Evolutionary conservation across 2,888 invertebrate species (phyloP).

Genomic region (Melinaea menophilus): DNA sequence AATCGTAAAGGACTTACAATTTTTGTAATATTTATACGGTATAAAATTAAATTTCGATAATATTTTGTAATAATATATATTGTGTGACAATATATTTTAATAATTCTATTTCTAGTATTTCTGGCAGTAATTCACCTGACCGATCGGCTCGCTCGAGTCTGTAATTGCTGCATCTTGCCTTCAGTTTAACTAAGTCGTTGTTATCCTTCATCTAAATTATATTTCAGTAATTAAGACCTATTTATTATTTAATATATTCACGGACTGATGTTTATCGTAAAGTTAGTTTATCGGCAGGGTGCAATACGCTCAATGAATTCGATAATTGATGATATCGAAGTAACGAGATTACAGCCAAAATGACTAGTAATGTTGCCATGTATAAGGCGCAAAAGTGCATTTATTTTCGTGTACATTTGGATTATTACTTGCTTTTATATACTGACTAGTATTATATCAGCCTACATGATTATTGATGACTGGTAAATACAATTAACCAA

Average conservation of each 20-base stretch:
- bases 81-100: constrained; percentile 32
- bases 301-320: constrained; percentile 23
- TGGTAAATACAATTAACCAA: constrained; percentile 65
- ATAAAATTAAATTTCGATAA: constrained; percentile 25
- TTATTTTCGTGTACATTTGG: constrained; percentile 55
- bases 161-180: constrained; percentile 29
- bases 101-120: constrained; percentile 15
- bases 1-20: constrained; percentile 27
- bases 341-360: constrained; percentile 53
- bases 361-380: constrained; percentile 53
- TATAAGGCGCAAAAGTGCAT: constrained; percentile 65
- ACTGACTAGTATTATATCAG: constrained; percentile 61
- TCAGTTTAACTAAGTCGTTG: constrained; percentile 18
- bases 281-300: constrained; percentile 28
- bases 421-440: constrained; percentile 63
- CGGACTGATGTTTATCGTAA: constrained; percentile 19
- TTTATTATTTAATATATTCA: constrained; percentile 25
- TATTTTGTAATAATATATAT: constrained; percentile 30
- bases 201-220: constrained; percentile 11
- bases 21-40: constrained; percentile 28
- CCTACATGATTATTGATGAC: constrained; percentile 57
- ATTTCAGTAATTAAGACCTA: constrained; percentile 21
- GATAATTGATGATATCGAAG: background rate
- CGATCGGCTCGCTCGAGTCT: constrained; percentile 9
- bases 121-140: constrained; percentile 22